Base-by-base conservation (phyloP, 2,888 invertebrate species). In the Drosophila mimetica region DNA sequence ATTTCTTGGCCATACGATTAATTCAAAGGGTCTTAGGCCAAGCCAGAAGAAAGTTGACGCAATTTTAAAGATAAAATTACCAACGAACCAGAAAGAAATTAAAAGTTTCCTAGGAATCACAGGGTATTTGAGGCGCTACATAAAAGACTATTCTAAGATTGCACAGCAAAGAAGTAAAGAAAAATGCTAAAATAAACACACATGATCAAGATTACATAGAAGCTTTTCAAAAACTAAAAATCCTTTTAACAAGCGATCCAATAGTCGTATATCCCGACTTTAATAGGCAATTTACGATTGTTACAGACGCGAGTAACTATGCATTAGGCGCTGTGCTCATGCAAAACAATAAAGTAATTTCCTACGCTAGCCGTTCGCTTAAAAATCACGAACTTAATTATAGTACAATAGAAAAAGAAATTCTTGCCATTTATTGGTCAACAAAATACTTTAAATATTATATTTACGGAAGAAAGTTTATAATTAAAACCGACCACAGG, bases 321-420 rank as follows among this genome's bases (percentile, higher is more conserved):
- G 41, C 57, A 11, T 57, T 39, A 20, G 39, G 55, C n/a, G 55
- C 55, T 8, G 55, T 57, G 9, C 47, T 57, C 14, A 57, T 47
- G 47, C 55, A 39, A 28, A 36, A 32, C 2, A 34, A 25, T 20
- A 50, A 50, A 50, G 48, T 34, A 20, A 36, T 42, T n/a, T 42
- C 13, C 13, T 42, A 42, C 13, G 22, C 22, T 22, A 42, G 22
- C 5, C 42, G 42, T 42, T 20, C 41, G 6, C 20, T 41, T 20
- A 48, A 48, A 48, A 48, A n/a, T 34, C 20, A 48, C n/a, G 32
- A 48, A 32, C 34, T 48, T 32, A 48, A 34, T 20, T 48, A 34
- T n/a, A 28, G 44, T 11, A 44, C 44, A 28, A 44, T 44, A 44
- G 44, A 44, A 25, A 44, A 32, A 34, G 22, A 22, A 5, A 30